Evolutionary conservation across 2,113 vertebrate genomes (phyloP), one percentile per base, ranked within the genome.

Genomic region (Muntiacus reevesi): DNA sequence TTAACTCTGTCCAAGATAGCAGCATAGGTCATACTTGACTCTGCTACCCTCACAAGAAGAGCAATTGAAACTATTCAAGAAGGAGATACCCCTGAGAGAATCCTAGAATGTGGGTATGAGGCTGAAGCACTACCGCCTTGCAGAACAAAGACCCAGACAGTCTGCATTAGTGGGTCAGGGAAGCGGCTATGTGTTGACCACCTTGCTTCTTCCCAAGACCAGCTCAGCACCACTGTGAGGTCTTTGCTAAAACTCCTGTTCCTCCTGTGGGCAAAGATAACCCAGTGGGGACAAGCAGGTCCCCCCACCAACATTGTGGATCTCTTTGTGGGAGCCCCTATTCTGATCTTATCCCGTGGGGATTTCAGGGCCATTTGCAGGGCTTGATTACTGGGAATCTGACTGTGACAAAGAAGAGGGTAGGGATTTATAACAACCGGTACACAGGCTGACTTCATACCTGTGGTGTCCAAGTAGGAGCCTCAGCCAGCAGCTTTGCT

Each of bases 1-100:
- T 98, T 98, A 97, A 97, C 90, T 47, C 43, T 0, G 27, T 30
- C 76, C 14, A 45, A 78, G 74, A 45, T 16, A 76, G 71, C 74
- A 78, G 30, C 7, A 47, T 28, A 47, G 27, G 43, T 78, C 43
- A 47, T 78, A 45, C 74, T 78, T 78, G 25, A 78, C 43, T 47
- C 45, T 45, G 43, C 13, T 45, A 78, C 25, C 27, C 25, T 78
- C 4, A 30, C 36, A 47, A 78, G 43, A 30, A 47, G 74, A 78
- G 45, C 74, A 78, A 78, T 13, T 78, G 13, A 78, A 27, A 78
- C 13, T 78, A 8, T 45, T 78, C 25, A 78, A 28, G 13, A 78
- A 78, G 13, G 43, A 45, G 40, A 78, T 45, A 78, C 23, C 40
- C 14, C 74, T 45, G 40, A 78, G 25, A 78, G 23, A 78, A 45